phyloP scores from a whole-genome alignment of 2,797 vertebrate species.

The Eospalax fontanierii region DNA sequence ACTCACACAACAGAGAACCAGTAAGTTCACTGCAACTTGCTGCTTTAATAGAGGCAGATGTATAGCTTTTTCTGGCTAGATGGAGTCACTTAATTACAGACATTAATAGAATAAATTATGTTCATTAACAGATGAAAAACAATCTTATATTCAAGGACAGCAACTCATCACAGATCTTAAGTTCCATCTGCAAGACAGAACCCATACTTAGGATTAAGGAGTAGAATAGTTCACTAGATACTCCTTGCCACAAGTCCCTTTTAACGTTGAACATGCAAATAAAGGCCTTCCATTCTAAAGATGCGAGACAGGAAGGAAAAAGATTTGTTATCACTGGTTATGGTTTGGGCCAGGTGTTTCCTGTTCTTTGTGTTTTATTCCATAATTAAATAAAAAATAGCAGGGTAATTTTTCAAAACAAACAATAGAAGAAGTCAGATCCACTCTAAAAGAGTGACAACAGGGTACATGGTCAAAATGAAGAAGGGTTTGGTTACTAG shows the following conservation, averaged over 20 bases:
- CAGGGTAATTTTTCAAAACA: background rate
- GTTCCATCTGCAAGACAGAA: background rate
- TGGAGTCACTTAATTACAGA: background rate
- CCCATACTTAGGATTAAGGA: background rate
- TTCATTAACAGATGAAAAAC: background rate
- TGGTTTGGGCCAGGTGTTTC: background rate
- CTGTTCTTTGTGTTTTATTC: background rate
- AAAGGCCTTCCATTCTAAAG: background rate
- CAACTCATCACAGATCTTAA: background rate
- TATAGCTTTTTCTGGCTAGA: background rate
- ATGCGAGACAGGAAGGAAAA: background rate
- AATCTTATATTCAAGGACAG: background rate
- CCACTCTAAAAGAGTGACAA: background rate
- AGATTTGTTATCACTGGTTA: background rate
- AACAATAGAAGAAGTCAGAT: background rate
- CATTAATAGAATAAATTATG: background rate
- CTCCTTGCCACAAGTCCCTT: background rate
- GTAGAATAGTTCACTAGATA: background rate
- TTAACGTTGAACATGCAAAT: constrained; percentile 2
- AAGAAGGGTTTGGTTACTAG: background rate
- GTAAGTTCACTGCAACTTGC: background rate
- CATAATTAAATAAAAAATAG: background rate
- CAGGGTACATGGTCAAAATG: background rate
- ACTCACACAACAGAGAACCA: background rate
- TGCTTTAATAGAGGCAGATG: background rate